Percentiles rank a stretch among this genome's conserved stretches.
Evolutionary conservation across 2,888 invertebrate genomes (phyloP).

Genomic region (Pogonocherus hispidulus): DNA sequence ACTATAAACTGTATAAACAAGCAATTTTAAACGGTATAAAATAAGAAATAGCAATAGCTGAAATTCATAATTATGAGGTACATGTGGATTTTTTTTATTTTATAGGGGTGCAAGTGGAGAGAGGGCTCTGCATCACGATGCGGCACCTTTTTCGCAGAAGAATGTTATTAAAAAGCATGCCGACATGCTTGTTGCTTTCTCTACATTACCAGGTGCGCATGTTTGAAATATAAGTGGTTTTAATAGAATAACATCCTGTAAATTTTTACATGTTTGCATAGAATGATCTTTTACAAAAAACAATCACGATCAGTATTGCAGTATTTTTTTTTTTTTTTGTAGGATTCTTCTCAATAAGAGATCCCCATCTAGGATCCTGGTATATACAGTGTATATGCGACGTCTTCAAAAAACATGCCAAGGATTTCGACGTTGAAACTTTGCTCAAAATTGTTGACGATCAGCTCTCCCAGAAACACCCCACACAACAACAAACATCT

Average conservation of each 20-base stretch:
- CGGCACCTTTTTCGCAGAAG: conserved; percentile 44
- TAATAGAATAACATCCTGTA: no score
- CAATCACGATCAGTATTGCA: no score
- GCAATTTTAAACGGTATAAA: no score
- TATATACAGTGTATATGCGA: conserved; percentile 79
- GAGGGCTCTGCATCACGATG: conserved; percentile 47
- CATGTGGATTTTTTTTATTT: no score
- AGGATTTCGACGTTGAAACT: conserved; percentile 75
- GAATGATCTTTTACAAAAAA: no score
- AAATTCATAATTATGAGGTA: no score
- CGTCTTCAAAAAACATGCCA: conserved; percentile 76
- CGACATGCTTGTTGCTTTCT: conserved; percentile 78
- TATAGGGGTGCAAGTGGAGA: conserved; percentile 58
- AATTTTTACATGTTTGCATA: no score
- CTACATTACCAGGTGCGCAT: conserved; percentile 72
- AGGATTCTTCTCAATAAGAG: conserved; percentile 76
- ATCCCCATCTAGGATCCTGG: conserved; percentile 76
- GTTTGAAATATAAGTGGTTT: background rate
- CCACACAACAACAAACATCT: conserved; percentile 72
- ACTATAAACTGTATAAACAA: no score
- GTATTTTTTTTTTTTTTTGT: conserved; percentile 41
- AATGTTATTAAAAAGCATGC: conserved; percentile 64
- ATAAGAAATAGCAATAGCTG: no score
- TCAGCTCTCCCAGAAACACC: conserved; percentile 63
- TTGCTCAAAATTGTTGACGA: conserved; percentile 77